Percentiles rank a stretch among this genome's conserved stretches.
These are phyloP conservation scores for Cygnus olor DNA, from an alignment of 2,797 vertebrate species.

Conservation along the genomic window DNA sequence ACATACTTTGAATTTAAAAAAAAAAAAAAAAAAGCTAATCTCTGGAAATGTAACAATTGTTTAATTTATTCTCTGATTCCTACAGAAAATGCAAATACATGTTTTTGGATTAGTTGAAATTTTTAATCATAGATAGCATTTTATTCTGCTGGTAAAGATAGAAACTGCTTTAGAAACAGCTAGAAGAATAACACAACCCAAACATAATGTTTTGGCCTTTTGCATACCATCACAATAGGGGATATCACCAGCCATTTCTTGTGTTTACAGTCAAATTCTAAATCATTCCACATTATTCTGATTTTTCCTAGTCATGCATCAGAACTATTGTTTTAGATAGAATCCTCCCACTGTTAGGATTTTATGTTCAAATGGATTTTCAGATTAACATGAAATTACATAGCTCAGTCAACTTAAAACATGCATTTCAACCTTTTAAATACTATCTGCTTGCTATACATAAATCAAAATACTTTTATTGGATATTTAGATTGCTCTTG, in stretches of 20 bases:
- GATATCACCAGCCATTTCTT: neutral
- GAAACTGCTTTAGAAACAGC: neutral
- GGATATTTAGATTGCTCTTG: neutral
- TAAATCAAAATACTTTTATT: slow-evolving; percentile 1
- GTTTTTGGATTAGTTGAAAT: neutral
- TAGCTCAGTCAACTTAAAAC: neutral
- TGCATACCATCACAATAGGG: neutral
- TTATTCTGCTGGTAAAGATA: neutral
- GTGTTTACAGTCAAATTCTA: neutral
- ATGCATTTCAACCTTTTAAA: neutral
- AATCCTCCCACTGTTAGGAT: neutral
- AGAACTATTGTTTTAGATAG: neutral
- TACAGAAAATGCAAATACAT: neutral
- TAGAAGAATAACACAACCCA: neutral
- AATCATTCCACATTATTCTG: neutral
- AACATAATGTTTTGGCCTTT: neutral
- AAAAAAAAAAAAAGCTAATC: neutral
- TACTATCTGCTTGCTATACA: neutral
- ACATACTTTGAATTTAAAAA: neutral
- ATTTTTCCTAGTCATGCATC: neutral
- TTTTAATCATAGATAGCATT: neutral
- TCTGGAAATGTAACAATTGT: neutral
- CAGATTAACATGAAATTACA: neutral
- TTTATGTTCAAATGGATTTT: slow-evolving; percentile 1
- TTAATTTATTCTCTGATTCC: neutral